Evolutionary conservation across 2,888 invertebrate species (phyloP), one percentile per base, ranked within the genome.

Genomic region (Ophion slaviceki): DNA sequence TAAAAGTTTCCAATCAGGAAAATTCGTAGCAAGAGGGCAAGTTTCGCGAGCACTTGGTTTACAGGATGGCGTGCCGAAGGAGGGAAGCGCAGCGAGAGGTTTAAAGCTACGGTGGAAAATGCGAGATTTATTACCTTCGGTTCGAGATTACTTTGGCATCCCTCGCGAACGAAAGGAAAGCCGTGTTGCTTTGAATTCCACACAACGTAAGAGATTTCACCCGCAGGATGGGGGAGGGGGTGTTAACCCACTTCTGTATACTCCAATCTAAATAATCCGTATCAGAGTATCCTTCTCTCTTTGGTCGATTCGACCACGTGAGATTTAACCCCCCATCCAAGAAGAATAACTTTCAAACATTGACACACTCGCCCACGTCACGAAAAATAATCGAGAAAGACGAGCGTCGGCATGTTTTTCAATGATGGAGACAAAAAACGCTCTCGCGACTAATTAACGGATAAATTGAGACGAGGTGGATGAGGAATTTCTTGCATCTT

Each of bases 101-200:
- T 68, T 59, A 68, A 47, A 28, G 61, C 53, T 32, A 40, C 24
- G 59, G 75, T 70, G 84, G 67, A 75, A 85, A 85, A 85, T 79
- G 74, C 53, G 78, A 79, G 81, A 85, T 85, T 78, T 79, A 82
- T 79, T 79, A 81, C 64, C 80, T 45, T 82, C 68, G 40, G 70
- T 75, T 59, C 24, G 75, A 85, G 82, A 85, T 85, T 82, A 82
- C 82, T 82, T 79, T 64, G 79, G 85, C 78, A 85, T 85, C 53
- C 53, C 14, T 59, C 66, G 62, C 68, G 68, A 32, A 74, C 28
- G 66, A 24, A 67, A 66, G 53, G 36, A 75, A 72, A 62, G 57
- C 68, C 62, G 40, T 36, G 62, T 75, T 78, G 74, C 85, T 85
- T 81, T 75, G 57, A 57, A 75, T n/a, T 75, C 78, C 28, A 78